Base-by-base conservation (phyloP, 2,113 vertebrate genomes). In the Sakesphorus luctuosus region DNA sequence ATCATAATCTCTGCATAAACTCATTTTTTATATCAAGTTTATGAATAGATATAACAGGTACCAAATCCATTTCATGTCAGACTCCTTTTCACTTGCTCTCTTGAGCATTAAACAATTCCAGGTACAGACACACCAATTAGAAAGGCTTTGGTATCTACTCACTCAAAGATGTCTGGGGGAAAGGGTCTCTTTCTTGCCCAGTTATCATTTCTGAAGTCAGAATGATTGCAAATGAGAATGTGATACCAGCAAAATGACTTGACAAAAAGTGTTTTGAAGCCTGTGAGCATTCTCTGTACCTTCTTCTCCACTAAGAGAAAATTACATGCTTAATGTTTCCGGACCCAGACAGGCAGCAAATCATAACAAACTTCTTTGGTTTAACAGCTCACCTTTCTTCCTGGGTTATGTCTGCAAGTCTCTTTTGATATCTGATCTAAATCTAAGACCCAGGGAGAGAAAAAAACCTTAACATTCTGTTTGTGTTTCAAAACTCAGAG, bases 381-480 rank as follows among this genome's bases (percentile, higher is more conserved):
- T 66, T 52, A 87, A 79, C 8, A 69, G 43, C 43, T 43, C 58
- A 58, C 20, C 50, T 73, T 62, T 87, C 26, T 43, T 28, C 10
- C 58, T 50, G 9, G 21, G 21, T 28, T 66, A 31, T 26, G 2
- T 19, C 23, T 50, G 31, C 1, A 2, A 58, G 25, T 5, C 10
- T 82, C 50, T 66, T 38, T 35, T 31, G 50, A 59, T 73, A 85
- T 90, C 67, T 91, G 14, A 67, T 80, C 63, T 59, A 73, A 90
- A 74, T 76, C 14, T 13, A 71, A 29, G 18, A 53, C 28, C 7
- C 5, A 11, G 3, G 4, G 0, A 5, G 21, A 18, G 36, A 46
- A 5, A 6, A 7, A 7, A 23, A 35, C 11, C 5, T 43, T 43
- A 1, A 36, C 19, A 21, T 2, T 5, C 14, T 55, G 3, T 50